phyloP scores from a whole-genome alignment of 2,888 invertebrate genomes.

The Bellardia bayeri region DNA sequence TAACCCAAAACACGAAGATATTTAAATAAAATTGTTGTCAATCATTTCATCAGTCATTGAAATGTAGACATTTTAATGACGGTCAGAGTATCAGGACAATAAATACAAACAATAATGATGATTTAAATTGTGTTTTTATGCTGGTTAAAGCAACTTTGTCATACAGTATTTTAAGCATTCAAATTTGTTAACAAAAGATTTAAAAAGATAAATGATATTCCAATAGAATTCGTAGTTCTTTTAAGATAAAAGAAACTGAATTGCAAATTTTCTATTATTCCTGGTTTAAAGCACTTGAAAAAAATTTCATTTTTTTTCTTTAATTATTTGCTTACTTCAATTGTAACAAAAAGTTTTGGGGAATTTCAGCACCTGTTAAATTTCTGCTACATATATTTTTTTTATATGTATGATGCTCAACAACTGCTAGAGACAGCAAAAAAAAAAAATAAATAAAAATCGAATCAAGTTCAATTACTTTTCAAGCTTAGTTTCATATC shows the following conservation, averaged over 20 bases:
- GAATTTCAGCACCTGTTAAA: slow-evolving; percentile 70
- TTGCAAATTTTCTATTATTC: slow-evolving; percentile 23
- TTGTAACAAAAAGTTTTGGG: slow-evolving; percentile 54
- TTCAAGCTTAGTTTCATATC: slow-evolving; percentile 68
- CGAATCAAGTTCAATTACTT: slow-evolving; percentile 76
- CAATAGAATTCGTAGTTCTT: not conserved
- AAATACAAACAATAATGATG: slow-evolving; percentile 44
- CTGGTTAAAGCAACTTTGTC: slow-evolving; percentile 54
- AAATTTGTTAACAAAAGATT: slow-evolving; percentile 51
- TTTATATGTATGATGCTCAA: not conserved
- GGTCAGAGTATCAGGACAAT: slow-evolving; percentile 75
- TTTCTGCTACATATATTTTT: not conserved
- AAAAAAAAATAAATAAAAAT: slow-evolving; percentile 60
- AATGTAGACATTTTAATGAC: slow-evolving; percentile 82
- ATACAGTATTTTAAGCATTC: not conserved
- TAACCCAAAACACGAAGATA: slow-evolving; percentile 40
- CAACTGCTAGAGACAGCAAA: not conserved
- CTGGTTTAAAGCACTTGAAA: not conserved
- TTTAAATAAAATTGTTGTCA: slow-evolving; percentile 65
- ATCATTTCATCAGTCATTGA: slow-evolving; percentile 76
- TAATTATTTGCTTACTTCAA: not conserved
- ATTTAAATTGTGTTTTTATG: slow-evolving; percentile 60
- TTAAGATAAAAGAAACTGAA: slow-evolving; percentile 49
- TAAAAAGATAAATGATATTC: slow-evolving; percentile 18
- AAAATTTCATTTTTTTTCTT: not conserved